Evolutionary conservation across 2,888 invertebrate genomes (phyloP).

Genomic region (Achlya flavicornis): DNA sequence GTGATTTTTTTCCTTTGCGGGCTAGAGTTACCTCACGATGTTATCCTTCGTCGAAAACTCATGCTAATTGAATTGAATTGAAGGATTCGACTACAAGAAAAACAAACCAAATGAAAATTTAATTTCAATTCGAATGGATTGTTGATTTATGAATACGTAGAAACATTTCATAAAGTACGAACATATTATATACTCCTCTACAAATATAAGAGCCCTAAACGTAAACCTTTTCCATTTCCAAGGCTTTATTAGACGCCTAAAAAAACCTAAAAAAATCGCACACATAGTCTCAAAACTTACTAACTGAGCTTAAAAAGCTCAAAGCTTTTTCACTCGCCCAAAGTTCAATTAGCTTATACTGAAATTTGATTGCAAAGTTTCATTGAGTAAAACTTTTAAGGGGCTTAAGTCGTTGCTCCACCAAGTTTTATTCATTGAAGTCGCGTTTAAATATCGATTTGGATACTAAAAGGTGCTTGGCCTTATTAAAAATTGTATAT

Average conservation of each 20-base stretch:
- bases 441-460: conserved; percentile 17
- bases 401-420: conserved; percentile 48
- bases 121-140: no score
- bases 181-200: no score
- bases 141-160: no score
- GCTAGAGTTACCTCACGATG: no score
- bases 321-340: conserved; percentile 51
- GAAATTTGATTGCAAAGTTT: conserved; percentile 75
- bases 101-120: no score
- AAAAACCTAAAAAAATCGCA: conserved; percentile 11
- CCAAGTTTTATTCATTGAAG: conserved; percentile 24
- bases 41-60: no score
- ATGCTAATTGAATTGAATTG: no score
- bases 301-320: conserved; percentile 39
- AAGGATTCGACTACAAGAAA: no score
- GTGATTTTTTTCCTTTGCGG: no score
- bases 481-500: neutral
- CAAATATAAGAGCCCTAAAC: neutral
- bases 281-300: conserved; percentile 35
- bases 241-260: neutral
- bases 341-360: conserved; percentile 74
- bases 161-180: no score
- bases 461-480: neutral
- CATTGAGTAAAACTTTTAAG: conserved; percentile 58
- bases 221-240: neutral